Conservation (phyloP, 2,888 invertebrate species). For the Electrophaes corylata region DNA sequence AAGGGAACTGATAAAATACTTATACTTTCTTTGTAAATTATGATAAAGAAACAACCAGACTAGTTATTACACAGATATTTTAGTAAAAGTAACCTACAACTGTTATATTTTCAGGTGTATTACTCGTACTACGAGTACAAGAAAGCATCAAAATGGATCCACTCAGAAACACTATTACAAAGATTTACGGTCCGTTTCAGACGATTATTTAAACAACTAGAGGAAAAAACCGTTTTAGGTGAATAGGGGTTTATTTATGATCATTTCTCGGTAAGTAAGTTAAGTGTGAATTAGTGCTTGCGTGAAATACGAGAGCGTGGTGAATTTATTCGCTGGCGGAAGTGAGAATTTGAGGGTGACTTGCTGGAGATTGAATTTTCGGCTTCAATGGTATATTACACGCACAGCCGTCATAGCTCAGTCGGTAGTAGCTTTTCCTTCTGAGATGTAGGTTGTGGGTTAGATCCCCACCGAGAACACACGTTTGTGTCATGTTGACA, state of each 20-base stretch:
- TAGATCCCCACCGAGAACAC: background rate
- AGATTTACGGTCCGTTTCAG: slow-evolving; percentile 62
- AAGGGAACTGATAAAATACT: too few relatives aligned
- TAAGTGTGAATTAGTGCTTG: slow-evolving; percentile 52
- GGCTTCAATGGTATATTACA: too few relatives aligned
- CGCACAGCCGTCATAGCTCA: background rate
- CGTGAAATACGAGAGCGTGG: slow-evolving; percentile 31
- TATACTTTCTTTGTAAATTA: too few relatives aligned
- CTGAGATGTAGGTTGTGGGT: background rate
- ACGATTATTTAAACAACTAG: slow-evolving; percentile 58
- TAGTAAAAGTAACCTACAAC: background rate
- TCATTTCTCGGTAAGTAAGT: slow-evolving; percentile 56
- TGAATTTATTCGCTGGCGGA: slow-evolving; percentile 36
- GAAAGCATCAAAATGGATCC: slow-evolving; percentile 36
- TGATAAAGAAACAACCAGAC: too few relatives aligned
- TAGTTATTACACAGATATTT: too few relatives aligned
- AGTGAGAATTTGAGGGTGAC: slow-evolving; percentile 18
- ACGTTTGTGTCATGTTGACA: background rate
- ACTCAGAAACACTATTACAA: slow-evolving; percentile 46
- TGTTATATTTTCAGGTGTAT: slow-evolving; percentile 16
- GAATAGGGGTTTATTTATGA: slow-evolving; percentile 48
- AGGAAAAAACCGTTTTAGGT: slow-evolving; percentile 57
- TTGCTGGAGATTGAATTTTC: slow-evolving; percentile 6
- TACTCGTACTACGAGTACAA: too few relatives aligned
- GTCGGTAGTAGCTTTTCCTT: background rate